A percentile compares a stretch with the other conserved stretches of the same genome.
Evolutionary conservation across 2,888 invertebrate genomes (phyloP).

Genomic region (Teleiodes luculella): DNA sequence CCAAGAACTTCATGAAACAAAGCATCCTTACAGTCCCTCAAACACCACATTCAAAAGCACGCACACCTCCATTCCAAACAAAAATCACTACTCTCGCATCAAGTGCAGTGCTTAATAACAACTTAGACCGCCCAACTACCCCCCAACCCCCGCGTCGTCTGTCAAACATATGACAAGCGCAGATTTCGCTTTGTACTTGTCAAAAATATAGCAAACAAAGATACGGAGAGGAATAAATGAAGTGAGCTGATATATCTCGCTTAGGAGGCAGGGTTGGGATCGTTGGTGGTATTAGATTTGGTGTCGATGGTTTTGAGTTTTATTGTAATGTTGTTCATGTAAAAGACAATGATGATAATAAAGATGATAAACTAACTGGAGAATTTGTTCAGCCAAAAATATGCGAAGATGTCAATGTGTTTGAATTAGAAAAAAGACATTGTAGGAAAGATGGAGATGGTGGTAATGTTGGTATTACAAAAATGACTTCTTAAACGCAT

Average conservation of each 20-base stretch:
- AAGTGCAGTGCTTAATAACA: constrained; percentile 73
- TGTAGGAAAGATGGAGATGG: too few species aligned
- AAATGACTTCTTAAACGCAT: too few species aligned
- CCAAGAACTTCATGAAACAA: not conserved
- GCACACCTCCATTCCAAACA: constrained; percentile 20
- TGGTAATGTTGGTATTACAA: too few species aligned
- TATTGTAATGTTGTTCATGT: not conserved
- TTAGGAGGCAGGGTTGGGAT: constrained; percentile 45
- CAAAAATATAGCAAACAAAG: constrained; percentile 79
- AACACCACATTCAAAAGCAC: not conserved
- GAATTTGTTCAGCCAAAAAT: too few species aligned
- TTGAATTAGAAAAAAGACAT: too few species aligned
- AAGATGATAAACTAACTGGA: too few species aligned
- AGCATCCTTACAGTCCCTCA: not conserved
- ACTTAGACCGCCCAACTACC: constrained; percentile 48
- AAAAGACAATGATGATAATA: too few species aligned
- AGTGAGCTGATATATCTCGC: constrained; percentile 76
- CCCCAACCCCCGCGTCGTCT: constrained; percentile 46
- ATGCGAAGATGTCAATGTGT: too few species aligned
- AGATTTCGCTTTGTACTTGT: constrained; percentile 78
- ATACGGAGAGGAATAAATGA: constrained; percentile 74
- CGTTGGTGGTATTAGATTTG: constrained; percentile 28
- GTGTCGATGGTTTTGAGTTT: constrained; percentile 10
- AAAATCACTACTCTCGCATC: constrained; percentile 45
- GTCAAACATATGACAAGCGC: constrained; percentile 77